These are phyloP conservation scores for Drosophila lutescens DNA, from an alignment of 2,888 invertebrate species.

Conservation along the genomic window DNA sequence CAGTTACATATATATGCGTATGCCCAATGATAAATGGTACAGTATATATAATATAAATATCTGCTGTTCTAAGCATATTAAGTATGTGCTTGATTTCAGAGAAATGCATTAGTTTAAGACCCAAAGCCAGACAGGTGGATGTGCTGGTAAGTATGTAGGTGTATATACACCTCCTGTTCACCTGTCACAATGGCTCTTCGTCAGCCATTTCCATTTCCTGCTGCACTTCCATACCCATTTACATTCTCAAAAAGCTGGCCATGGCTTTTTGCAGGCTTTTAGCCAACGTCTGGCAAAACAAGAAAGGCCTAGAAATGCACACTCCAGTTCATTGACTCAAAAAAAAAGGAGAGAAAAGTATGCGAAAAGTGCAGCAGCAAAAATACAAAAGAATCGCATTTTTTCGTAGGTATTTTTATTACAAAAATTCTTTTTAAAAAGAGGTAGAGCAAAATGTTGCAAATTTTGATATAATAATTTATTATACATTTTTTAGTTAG, in stretches of 20 bases:
- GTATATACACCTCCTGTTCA: slow-evolving; percentile 1
- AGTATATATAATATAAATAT: neutral
- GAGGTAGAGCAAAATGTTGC: too few relatives aligned
- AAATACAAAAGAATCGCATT: neutral
- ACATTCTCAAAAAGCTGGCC: slow-evolving; percentile 19
- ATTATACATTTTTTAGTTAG: too few relatives aligned
- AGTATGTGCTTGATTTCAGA: neutral
- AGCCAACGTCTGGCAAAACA: slow-evolving; percentile 48
- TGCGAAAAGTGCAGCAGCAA: neutral
- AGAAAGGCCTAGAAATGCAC: slow-evolving; percentile 67
- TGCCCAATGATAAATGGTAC: neutral
- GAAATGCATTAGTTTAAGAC: slow-evolving; percentile 11
- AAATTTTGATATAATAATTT: too few relatives aligned
- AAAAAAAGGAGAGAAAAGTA: slow-evolving; percentile 10
- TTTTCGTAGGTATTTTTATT: too few relatives aligned
- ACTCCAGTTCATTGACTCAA: slow-evolving; percentile 66
- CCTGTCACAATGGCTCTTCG: slow-evolving; percentile 39
- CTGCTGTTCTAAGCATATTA: neutral
- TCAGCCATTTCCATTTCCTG: slow-evolving; percentile 27
- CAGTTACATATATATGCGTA: slow-evolving; percentile 20
- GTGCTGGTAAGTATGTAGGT: slow-evolving; percentile 4
- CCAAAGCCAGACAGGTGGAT: slow-evolving; percentile 15
- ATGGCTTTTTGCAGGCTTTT: slow-evolving; percentile 54
- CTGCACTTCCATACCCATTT: slow-evolving; percentile 19
- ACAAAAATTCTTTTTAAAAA: too few relatives aligned